Conservation (phyloP, 2,113 vertebrate species). For the Lynx canadensis region DNA sequence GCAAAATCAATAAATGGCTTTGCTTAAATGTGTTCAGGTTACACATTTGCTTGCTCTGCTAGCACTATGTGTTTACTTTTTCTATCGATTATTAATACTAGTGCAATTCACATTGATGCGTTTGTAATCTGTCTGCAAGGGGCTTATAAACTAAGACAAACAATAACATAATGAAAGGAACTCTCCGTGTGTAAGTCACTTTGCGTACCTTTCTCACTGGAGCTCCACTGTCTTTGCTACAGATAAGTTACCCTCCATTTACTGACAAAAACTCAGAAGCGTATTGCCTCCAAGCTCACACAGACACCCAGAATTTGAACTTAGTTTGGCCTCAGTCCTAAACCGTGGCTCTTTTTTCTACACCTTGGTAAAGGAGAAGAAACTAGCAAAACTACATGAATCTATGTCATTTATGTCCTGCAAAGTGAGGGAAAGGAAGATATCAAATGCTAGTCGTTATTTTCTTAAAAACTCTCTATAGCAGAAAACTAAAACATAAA, state of each 20-base stretch:
- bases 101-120: slow-evolving; percentile 1
- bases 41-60: not conserved
- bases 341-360: not conserved
- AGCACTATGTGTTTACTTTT: slow-evolving; percentile 15
- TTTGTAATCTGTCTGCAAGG: not conserved
- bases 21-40: not conserved
- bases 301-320: not conserved
- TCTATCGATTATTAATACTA: slow-evolving; percentile 36
- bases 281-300: not conserved
- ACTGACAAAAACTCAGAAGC: not conserved
- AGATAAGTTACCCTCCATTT: not conserved
- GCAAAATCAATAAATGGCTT: not conserved
- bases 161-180: not conserved
- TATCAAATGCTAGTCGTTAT: not conserved
- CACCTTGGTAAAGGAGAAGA: not conserved
- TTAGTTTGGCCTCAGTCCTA: not conserved
- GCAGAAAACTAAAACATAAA: not conserved
- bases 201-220: not conserved
- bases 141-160: slow-evolving; percentile 12
- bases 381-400: not conserved
- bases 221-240: not conserved
- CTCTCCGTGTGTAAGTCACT: not conserved
- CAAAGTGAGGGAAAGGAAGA: not conserved
- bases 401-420: not conserved
- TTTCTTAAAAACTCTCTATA: not conserved